Percentiles rank a stretch among this genome's conserved stretches.
Evolutionary conservation across 2,888 invertebrate species (phyloP).

Genomic region (Ypsolopha scabrella): DNA sequence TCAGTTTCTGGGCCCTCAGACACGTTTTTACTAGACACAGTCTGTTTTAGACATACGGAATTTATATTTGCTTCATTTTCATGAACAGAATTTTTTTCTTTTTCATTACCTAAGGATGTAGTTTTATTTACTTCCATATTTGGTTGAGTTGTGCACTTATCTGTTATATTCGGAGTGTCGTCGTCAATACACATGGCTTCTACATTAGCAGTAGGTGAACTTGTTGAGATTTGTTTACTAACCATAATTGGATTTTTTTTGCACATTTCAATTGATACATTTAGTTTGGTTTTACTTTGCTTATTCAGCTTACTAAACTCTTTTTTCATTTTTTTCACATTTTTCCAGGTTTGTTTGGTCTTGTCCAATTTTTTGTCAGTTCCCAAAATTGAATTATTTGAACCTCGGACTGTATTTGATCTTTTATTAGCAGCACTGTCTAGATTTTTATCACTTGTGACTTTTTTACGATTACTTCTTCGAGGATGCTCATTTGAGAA

Average conservation of each 20-base stretch:
- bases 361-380: conserved; percentile 30
- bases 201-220: not conserved
- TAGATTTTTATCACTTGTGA: conserved; percentile 20
- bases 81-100: not conserved
- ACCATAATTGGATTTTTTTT: conserved; percentile 34
- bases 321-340: conserved; percentile 57
- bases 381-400: conserved; percentile 27
- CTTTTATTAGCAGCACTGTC: conserved; percentile 12
- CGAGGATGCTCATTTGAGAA: conserved; percentile 39
- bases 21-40: too few species aligned
- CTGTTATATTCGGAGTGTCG: conserved; percentile 23
- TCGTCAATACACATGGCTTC: conserved; percentile 30
- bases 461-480: conserved; percentile 46
- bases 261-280: conserved; percentile 58
- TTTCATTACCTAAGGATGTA: not conserved
- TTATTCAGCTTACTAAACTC: conserved; percentile 55
- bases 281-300: conserved; percentile 46
- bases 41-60: not conserved
- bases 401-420: conserved; percentile 23
- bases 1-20: too few species aligned
- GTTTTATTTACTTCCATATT: not conserved
- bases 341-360: conserved; percentile 45
- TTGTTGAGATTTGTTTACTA: conserved; percentile 8
- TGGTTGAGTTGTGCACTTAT: not conserved
- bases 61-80: not conserved